phyloP scores from a whole-genome alignment of 64 coral and sea anemone genomes.

The Montipora sp. region DNA sequence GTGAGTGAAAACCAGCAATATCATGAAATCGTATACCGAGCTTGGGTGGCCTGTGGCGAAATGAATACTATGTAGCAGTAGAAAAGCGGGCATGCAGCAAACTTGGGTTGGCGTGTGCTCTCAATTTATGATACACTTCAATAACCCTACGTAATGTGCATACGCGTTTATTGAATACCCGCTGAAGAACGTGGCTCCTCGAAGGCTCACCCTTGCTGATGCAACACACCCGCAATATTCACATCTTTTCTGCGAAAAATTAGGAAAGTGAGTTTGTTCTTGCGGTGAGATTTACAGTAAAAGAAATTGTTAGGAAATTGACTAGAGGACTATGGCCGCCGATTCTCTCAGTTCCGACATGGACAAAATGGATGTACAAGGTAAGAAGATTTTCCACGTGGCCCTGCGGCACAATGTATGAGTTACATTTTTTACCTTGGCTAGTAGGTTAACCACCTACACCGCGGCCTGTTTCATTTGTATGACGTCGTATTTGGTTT shows the following conservation, averaged over 20 bases:
- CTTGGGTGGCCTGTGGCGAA: too few species aligned
- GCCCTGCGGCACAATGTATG: not conserved
- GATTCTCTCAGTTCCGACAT: conserved; percentile 31
- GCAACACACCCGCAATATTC: conserved; percentile 5
- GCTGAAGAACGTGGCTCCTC: not conserved
- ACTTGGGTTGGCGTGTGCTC: too few species aligned
- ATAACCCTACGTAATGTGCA: too few species aligned
- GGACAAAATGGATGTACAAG: conserved; percentile 43
- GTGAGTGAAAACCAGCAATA: too few species aligned
- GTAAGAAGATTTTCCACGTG: conserved; percentile 3
- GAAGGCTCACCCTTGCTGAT: not conserved
- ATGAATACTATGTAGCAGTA: too few species aligned
- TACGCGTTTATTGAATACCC: not conserved
- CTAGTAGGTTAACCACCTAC: not conserved
- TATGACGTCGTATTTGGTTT: not conserved
- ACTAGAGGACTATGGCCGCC: not conserved
- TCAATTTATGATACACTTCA: too few species aligned
- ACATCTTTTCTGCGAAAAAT: not conserved
- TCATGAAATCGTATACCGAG: too few species aligned
- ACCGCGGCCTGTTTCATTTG: not conserved
- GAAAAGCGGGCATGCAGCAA: too few species aligned
- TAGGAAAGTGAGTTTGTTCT: too few species aligned
- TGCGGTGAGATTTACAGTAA: not conserved
- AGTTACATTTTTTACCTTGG: not conserved
- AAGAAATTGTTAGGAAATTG: not conserved